Percentiles rank a stretch among this genome's conserved stretches.
phyloP scores from a whole-genome alignment of 2,113 vertebrate species.

The Catagonus wagneri region DNA sequence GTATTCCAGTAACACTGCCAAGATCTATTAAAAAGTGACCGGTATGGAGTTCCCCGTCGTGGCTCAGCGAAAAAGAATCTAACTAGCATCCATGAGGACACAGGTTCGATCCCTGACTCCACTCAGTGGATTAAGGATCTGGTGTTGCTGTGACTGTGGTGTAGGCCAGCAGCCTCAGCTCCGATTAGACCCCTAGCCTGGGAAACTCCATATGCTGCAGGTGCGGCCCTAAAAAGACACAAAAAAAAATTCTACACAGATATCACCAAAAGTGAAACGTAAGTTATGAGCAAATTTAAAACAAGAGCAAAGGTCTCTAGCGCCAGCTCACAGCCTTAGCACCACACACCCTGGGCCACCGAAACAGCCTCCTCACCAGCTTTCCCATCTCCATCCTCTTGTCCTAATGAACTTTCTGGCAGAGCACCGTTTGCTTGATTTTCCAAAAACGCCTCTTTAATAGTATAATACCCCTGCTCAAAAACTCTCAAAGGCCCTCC shows the following conservation, averaged over 20 bases:
- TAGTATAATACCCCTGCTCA: neutral
- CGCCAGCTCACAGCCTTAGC: neutral
- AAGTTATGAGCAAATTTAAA: neutral
- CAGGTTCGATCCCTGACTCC: no score
- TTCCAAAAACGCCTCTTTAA: conserved; percentile 13
- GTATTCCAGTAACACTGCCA: neutral
- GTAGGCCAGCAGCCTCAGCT: no score
- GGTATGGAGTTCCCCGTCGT: neutral
- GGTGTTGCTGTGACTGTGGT: no score
- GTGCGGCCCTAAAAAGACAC: no score
- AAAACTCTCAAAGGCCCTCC: conserved; percentile 22
- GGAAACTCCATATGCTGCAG: no score
- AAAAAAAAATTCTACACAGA: conserved; percentile 1
- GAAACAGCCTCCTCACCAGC: neutral
- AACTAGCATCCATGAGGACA: no score
- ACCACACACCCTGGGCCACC: neutral
- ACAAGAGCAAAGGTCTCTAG: neutral
- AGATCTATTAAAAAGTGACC: neutral
- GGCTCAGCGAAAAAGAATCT: no score
- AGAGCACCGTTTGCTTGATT: neutral
- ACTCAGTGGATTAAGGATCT: no score
- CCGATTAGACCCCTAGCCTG: no score
- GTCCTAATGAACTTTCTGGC: neutral
- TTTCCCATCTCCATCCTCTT: neutral
- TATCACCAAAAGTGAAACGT: conserved; percentile 3